A percentile compares a stretch with the other conserved stretches of the same genome.
phyloP scores from a whole-genome alignment of 2,888 invertebrate species.

The Shargacucullia verbasci region DNA sequence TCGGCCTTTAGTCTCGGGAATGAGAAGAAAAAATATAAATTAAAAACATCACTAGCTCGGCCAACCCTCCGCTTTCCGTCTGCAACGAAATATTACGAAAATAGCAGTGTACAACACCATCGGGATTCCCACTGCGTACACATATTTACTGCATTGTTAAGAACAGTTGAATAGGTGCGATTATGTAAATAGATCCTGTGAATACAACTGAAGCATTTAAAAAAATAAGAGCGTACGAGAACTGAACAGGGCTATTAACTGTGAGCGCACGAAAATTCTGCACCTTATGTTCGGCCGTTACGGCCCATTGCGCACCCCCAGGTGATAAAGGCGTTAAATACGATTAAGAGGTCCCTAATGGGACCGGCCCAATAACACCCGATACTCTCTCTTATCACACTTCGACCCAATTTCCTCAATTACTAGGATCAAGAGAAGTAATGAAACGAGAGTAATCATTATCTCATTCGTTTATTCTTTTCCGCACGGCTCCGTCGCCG shows the following conservation, averaged over 20 bases:
- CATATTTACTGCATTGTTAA: constrained; percentile 55
- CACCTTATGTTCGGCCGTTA: constrained; percentile 69
- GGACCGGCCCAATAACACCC: constrained; percentile 78
- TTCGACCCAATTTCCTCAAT: constrained; percentile 87
- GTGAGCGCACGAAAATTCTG: constrained; percentile 56
- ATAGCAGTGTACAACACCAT: constrained; percentile 39
- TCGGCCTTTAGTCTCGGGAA: constrained; percentile 62
- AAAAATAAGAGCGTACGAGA: constrained; percentile 57
- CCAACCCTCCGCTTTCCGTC: constrained; percentile 59
- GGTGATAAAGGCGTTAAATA: constrained; percentile 86
- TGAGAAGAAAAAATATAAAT: constrained; percentile 77
- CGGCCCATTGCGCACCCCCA: constrained; percentile 82
- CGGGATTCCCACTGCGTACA: constrained; percentile 40
- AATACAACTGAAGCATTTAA: constrained; percentile 50
- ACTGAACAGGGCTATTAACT: constrained; percentile 55
- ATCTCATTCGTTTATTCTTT: constrained; percentile 84
- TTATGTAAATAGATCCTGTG: constrained; percentile 62
- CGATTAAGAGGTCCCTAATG: constrained; percentile 84
- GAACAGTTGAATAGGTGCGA: constrained; percentile 56
- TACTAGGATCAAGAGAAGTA: constrained; percentile 87
- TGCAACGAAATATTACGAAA: constrained; percentile 55
- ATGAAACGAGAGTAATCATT: constrained; percentile 88
- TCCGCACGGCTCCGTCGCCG: constrained; percentile 73
- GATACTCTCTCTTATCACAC: constrained; percentile 81
- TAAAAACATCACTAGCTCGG: constrained; percentile 68